These are phyloP conservation scores for Nothura maculosa DNA, from an alignment of 2,797 vertebrate genomes.

Conservation along the genomic window DNA sequence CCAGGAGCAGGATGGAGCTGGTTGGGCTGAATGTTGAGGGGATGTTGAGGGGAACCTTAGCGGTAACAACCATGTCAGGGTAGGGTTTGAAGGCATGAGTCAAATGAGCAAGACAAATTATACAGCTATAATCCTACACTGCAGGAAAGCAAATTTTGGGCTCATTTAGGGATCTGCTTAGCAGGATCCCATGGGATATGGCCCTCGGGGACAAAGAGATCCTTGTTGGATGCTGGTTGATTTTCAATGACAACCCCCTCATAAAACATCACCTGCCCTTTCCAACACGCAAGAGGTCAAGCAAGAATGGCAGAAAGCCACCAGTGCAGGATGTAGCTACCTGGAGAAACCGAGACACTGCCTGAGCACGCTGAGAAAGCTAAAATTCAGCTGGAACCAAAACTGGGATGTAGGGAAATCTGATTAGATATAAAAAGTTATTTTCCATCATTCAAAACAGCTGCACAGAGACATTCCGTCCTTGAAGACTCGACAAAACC, in stretches of 20 bases:
- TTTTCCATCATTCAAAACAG: background rate
- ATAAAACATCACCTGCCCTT: background rate
- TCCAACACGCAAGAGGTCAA: background rate
- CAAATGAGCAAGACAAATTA: background rate
- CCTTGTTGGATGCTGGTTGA: background rate
- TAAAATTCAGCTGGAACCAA: background rate
- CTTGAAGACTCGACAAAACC: background rate
- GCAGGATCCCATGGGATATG: background rate
- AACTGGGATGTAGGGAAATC: background rate
- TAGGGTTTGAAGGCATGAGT: background rate
- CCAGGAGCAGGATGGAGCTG: background rate
- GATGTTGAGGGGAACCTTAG: background rate
- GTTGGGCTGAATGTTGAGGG: fast-evolving
- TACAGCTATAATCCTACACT: background rate
- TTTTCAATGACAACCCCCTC: background rate
- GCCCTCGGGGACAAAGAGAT: background rate
- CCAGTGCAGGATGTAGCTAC: background rate
- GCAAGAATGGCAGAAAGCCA: background rate
- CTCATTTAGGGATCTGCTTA: background rate
- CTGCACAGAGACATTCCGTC: background rate
- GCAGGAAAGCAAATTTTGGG: background rate
- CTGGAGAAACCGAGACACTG: background rate
- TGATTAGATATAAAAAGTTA: background rate
- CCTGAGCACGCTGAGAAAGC: background rate
- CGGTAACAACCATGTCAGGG: background rate